Evolutionary conservation across 23 tunicate species (phyloP).

Genomic region (Aplidium turbinatum): DNA sequence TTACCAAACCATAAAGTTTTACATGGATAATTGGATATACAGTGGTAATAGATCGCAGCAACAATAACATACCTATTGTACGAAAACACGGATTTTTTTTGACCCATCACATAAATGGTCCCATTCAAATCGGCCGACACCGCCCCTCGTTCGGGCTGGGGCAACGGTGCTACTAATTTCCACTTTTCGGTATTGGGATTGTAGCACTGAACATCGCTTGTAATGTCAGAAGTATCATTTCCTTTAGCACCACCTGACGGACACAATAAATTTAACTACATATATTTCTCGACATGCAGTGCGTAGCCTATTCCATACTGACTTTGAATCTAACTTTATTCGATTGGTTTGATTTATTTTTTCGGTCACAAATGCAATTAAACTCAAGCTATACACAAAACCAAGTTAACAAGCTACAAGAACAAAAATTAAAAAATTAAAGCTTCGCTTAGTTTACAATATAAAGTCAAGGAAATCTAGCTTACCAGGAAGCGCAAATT

Average conservation of each 20-base stretch:
- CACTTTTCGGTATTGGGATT: slow-evolving; percentile 54
- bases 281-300: background rate
- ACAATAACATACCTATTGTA: slow-evolving; percentile 59
- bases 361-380: too few relatives aligned
- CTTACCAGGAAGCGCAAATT: too few relatives aligned
- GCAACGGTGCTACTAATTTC: slow-evolving; percentile 58
- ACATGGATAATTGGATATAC: background rate
- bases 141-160: slow-evolving; percentile 91
- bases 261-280: background rate
- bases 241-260: slow-evolving; percentile 88
- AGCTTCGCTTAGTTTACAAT: too few relatives aligned
- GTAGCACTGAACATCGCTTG: slow-evolving; percentile 76
- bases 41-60: background rate
- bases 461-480: too few relatives aligned
- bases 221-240: slow-evolving; percentile 46
- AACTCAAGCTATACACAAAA: too few relatives aligned
- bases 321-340: too few relatives aligned
- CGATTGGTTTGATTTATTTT: too few relatives aligned
- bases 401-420: too few relatives aligned
- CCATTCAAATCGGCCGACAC: slow-evolving; percentile 81
- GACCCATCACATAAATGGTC: slow-evolving; percentile 85
- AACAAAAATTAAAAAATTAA: too few relatives aligned
- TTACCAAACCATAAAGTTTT: background rate
- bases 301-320: too few relatives aligned
- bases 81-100: slow-evolving; percentile 64